phyloP scores from a whole-genome alignment of 2,113 vertebrate species.

The Mastomys natalensis region DNA sequence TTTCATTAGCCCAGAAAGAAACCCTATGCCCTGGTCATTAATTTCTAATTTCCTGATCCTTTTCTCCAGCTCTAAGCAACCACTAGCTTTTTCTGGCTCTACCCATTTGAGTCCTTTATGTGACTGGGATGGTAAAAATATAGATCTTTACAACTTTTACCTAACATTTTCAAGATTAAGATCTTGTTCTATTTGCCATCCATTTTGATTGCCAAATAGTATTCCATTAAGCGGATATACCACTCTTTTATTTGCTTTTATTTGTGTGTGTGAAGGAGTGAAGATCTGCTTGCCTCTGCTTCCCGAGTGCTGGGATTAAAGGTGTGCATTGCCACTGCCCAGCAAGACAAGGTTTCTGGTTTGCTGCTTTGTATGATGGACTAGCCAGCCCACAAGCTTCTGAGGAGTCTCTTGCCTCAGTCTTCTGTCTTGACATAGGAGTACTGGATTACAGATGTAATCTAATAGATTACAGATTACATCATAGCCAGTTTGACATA shows the following conservation, averaged over 20 bases:
- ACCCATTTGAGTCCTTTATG: neutral
- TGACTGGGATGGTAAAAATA: neutral
- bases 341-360: neutral
- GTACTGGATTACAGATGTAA: neutral
- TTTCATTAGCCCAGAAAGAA: neutral
- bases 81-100: neutral
- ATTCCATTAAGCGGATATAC: neutral
- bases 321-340: neutral
- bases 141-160: neutral
- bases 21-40: neutral
- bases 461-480: no score
- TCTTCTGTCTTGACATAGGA: neutral
- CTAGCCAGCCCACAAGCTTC: neutral
- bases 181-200: neutral
- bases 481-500: neutral
- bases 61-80: neutral
- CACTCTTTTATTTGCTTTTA: neutral
- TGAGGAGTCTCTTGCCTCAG: neutral
- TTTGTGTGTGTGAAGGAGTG: neutral
- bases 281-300: neutral
- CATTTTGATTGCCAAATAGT: neutral
- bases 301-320: neutral
- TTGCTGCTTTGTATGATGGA: neutral
- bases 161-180: neutral
- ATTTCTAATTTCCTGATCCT: neutral